Conservation (phyloP, 2,113 vertebrate species). For the Rutilus rutilus region DNA sequence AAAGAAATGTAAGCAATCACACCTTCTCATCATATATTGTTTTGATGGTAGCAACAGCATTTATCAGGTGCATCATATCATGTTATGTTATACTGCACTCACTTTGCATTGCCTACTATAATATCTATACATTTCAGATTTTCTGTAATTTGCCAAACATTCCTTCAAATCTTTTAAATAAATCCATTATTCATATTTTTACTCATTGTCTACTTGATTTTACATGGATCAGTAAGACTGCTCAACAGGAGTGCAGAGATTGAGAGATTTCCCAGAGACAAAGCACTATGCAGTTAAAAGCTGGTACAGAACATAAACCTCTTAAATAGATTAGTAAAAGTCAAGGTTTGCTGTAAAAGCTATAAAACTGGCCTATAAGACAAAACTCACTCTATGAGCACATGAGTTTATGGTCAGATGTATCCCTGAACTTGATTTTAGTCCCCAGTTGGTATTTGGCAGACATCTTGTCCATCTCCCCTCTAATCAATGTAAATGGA, state of each 20-base stretch:
- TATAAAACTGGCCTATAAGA: slow-evolving; percentile 15
- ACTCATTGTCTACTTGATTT: not conserved
- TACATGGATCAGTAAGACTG: not conserved
- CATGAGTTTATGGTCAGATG: not conserved
- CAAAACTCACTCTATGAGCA: not conserved
- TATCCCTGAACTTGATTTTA: slow-evolving; percentile 18
- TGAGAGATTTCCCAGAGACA: not conserved
- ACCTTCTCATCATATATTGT: not conserved
- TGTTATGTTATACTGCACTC: not conserved
- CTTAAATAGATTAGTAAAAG: slow-evolving; percentile 39
- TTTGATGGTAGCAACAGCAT: not conserved
- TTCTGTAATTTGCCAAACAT: not conserved
- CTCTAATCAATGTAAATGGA: slow-evolving; percentile 67
- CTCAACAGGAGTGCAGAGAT: not conserved
- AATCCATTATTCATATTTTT: not conserved
- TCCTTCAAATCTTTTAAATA: not conserved
- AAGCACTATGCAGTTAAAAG: slow-evolving; percentile 21
- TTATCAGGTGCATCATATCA: not conserved
- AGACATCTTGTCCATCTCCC: slow-evolving; percentile 57
- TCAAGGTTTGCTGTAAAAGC: not conserved
- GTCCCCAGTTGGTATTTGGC: slow-evolving; percentile 52
- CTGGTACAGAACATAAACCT: not conserved
- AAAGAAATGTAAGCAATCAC: not conserved
- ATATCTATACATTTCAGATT: not conserved
- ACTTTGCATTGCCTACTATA: not conserved